Evolutionary conservation across 2,797 vertebrate genomes (phyloP).

Genomic region (Takifugu ocellatus): DNA sequence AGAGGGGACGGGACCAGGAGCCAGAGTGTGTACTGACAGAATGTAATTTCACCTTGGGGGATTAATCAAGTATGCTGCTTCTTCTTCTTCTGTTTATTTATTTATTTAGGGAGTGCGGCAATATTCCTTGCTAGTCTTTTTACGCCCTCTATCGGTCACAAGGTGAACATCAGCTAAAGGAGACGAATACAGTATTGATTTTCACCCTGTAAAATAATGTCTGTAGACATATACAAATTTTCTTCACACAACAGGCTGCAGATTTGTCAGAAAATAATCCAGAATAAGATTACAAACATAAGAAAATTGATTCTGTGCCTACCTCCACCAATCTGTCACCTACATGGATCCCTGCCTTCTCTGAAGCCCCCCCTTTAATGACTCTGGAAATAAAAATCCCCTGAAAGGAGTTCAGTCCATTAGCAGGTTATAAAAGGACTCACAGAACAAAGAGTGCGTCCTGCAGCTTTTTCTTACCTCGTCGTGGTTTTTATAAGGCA

Average conservation of each 20-base stretch:
- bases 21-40: too few relatives aligned
- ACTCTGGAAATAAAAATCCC: constrained; percentile 78
- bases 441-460: background rate
- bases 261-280: background rate
- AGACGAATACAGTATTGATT: background rate
- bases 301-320: constrained; percentile 10
- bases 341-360: constrained; percentile 74
- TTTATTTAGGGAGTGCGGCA: background rate
- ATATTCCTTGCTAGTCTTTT: constrained; percentile 32
- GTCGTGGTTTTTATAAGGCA: constrained; percentile 82
- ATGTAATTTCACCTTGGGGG: too few relatives aligned
- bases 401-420: constrained; percentile 54
- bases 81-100: background rate
- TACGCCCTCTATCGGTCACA: constrained; percentile 57
- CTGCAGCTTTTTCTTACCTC: constrained; percentile 69
- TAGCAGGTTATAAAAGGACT: background rate
- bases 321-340: constrained; percentile 79
- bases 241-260: background rate
- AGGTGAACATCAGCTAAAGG: constrained; percentile 33
- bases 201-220: background rate
- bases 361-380: constrained; percentile 70
- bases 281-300: constrained; percentile 1
- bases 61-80: too few relatives aligned
- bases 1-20: too few relatives aligned
- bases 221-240: background rate